Conservation (phyloP, 1,140 invertebrate genomes). For the Tenebrio molitor region DNA sequence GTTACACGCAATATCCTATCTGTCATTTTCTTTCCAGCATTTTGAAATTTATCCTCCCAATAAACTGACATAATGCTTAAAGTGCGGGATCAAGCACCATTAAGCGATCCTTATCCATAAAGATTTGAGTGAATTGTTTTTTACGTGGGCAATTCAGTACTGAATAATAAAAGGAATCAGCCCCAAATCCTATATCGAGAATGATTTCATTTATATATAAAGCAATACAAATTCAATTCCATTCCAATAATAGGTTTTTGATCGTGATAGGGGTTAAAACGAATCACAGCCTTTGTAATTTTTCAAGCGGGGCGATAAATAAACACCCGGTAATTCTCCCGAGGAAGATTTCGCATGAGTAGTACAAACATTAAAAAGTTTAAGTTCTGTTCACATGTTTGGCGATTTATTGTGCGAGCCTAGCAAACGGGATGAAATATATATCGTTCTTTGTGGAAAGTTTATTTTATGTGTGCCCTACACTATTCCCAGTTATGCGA, state of each 20-base stretch:
- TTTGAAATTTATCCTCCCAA: no score
- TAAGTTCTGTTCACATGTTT: slow-evolving; percentile 31
- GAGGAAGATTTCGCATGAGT: slow-evolving; percentile 1
- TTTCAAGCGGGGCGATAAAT: neutral
- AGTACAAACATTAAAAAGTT: slow-evolving; percentile 16
- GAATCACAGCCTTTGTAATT: no score
- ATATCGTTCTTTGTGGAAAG: slow-evolving; percentile 32
- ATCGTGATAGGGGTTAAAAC: neutral
- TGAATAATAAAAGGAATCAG: slow-evolving; percentile 6
- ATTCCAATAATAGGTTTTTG: slow-evolving; percentile 4
- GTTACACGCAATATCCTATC: no score
- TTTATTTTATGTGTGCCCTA: slow-evolving; percentile 30
- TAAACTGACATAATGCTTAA: no score
- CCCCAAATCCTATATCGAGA: neutral
- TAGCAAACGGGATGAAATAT: slow-evolving; percentile 6
- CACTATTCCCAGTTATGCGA: slow-evolving; percentile 31
- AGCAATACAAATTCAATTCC: neutral
- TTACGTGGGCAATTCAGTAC: neutral
- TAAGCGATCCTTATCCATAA: no score
- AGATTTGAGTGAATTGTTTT: no score
- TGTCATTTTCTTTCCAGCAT: no score
- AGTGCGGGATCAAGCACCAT: no score
- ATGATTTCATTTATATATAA: neutral
- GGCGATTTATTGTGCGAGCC: slow-evolving; percentile 24
- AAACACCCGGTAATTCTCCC: neutral